These are phyloP conservation scores for Tyto alba DNA, from an alignment of 2,113 vertebrate species.

Conservation along the genomic window DNA sequence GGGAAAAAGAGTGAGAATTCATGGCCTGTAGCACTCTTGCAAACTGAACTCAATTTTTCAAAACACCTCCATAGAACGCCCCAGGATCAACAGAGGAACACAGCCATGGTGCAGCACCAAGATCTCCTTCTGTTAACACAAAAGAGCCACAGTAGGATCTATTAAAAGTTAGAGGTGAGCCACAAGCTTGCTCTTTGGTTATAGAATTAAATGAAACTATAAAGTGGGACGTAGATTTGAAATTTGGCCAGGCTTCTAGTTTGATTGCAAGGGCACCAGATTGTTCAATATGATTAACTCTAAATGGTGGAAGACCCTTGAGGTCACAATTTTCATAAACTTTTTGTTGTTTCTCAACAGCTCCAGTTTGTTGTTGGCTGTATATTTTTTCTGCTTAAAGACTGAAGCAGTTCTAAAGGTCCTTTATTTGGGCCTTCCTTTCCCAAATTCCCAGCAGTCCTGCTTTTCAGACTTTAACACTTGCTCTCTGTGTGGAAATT, in stretches of 20 bases:
- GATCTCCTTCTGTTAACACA: neutral
- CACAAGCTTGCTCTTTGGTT: neutral
- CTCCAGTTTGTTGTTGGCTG: neutral
- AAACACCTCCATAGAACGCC: neutral
- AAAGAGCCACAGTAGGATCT: neutral
- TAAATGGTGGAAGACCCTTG: neutral
- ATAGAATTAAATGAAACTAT: neutral
- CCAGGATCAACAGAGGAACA: neutral
- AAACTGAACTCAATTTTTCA: neutral
- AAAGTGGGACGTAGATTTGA: neutral
- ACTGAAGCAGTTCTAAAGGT: neutral
- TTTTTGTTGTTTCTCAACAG: neutral
- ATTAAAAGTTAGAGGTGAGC: neutral
- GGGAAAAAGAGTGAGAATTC: neutral
- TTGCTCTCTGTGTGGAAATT: neutral
- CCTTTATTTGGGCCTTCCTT: neutral
- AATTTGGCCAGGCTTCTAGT: neutral
- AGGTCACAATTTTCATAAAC: neutral
- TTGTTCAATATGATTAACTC: neutral
- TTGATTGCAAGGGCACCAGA: neutral
- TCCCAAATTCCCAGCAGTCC: neutral
- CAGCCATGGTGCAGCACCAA: neutral
- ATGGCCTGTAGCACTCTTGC: neutral
- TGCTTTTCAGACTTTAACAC: neutral
- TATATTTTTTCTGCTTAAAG: neutral